Percentiles rank a stretch among this genome's conserved stretches.
Evolutionary conservation across 2,113 vertebrate genomes (phyloP).

Genomic region (Felis catus): DNA sequence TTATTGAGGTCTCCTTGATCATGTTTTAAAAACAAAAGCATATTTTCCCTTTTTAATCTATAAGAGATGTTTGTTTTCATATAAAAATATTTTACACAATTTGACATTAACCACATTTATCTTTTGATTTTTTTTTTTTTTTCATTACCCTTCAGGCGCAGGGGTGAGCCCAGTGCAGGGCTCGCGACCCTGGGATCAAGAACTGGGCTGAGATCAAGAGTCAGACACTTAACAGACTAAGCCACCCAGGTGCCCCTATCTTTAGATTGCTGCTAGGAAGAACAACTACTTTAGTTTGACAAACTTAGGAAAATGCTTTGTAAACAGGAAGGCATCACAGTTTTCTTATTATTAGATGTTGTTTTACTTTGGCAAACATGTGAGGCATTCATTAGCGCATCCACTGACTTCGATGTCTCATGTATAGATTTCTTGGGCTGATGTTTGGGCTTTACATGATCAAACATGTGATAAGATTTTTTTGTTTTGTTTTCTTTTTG

Average conservation of each 20-base stretch:
- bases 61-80: not conserved
- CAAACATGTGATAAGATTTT: not conserved
- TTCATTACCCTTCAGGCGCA: no score
- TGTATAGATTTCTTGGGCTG: slow-evolving; percentile 12
- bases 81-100: not conserved
- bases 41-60: not conserved
- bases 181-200: no score
- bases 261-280: not conserved
- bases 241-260: no score
- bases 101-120: not conserved
- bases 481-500: not conserved
- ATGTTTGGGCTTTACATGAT: slow-evolving; percentile 46
- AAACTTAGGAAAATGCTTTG: slow-evolving; percentile 16
- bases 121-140: not conserved
- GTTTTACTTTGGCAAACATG: slow-evolving; percentile 24
- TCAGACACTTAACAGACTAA: no score
- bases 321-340: not conserved
- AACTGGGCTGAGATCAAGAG: no score
- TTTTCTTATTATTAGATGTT: not conserved
- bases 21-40: not conserved
- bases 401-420: not conserved
- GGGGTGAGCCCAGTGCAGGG: no score
- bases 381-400: not conserved
- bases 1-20: not conserved
- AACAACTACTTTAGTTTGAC: not conserved